These are phyloP conservation scores for Eumacrocentrus americanus DNA, from an alignment of 2,888 invertebrate species.

Conservation along the genomic window DNA sequence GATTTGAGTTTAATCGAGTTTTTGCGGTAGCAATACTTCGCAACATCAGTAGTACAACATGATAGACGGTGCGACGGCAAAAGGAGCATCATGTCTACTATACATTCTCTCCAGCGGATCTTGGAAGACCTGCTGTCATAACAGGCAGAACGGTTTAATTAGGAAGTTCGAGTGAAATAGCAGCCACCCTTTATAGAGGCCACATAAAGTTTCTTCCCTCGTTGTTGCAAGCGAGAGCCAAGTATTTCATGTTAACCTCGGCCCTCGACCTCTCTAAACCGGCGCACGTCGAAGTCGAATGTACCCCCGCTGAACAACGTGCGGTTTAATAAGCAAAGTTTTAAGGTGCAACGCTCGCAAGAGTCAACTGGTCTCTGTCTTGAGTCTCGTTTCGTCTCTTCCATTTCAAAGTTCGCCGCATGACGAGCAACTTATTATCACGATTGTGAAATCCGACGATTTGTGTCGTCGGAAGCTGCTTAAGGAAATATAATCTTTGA, in stretches of 20 bases:
- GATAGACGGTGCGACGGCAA: not conserved
- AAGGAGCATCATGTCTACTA: not conserved
- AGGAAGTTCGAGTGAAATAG: slow-evolving; percentile 44
- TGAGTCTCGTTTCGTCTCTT: slow-evolving; percentile 27
- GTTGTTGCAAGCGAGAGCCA: slow-evolving; percentile 43
- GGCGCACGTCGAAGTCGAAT: slow-evolving; percentile 36
- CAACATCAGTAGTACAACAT: slow-evolving; percentile 23
- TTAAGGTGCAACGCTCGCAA: slow-evolving; percentile 36
- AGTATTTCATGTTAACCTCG: slow-evolving; percentile 43
- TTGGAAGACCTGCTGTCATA: slow-evolving; percentile 31
- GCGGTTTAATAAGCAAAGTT: slow-evolving; percentile 47
- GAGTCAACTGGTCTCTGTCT: slow-evolving; percentile 27
- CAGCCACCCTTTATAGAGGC: slow-evolving; percentile 35
- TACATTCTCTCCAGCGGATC: slow-evolving; percentile 9
- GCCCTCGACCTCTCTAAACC: slow-evolving; percentile 28
- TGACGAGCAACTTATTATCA: slow-evolving; percentile 23
- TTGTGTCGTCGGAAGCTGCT: not conserved
- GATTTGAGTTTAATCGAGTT: slow-evolving; percentile 36
- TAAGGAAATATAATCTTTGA: not conserved
- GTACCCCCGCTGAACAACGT: slow-evolving; percentile 35
- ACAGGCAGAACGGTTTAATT: slow-evolving; percentile 41
- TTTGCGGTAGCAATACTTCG: slow-evolving; percentile 31
- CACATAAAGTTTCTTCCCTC: slow-evolving; percentile 39
- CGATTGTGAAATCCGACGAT: not conserved
- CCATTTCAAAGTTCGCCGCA: slow-evolving; percentile 23